Percentiles rank a stretch among this genome's conserved stretches.
These are phyloP conservation scores for Peromyscus eremicus DNA, from an alignment of 2,797 vertebrate species.

Conservation along the genomic window DNA sequence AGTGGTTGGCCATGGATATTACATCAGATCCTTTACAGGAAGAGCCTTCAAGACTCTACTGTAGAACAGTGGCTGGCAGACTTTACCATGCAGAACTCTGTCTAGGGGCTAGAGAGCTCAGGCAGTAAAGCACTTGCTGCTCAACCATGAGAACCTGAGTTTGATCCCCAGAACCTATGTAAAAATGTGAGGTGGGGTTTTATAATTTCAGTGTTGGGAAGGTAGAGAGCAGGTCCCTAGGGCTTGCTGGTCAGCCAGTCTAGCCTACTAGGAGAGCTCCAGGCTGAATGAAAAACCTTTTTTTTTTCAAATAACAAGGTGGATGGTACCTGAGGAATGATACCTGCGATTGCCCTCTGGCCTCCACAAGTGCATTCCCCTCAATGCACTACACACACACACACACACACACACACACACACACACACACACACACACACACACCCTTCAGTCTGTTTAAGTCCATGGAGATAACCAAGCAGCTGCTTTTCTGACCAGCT, in stretches of 20 bases:
- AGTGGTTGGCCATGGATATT: not conserved
- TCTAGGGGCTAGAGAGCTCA: not conserved
- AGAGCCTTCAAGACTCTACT: not conserved
- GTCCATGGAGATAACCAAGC: not conserved
- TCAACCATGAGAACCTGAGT: not conserved
- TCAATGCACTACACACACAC: not conserved
- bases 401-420: not conserved
- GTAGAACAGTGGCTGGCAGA: not conserved
- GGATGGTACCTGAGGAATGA: not conserved
- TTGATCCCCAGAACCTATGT: not conserved
- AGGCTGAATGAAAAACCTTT: not conserved
- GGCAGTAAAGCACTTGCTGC: not conserved
- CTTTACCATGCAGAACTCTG: not conserved
- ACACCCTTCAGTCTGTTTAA: not conserved
- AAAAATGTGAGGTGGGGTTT: not conserved
- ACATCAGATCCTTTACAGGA: not conserved
- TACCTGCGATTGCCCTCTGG: not conserved
- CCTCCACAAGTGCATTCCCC: not conserved
- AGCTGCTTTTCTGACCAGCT: not conserved
- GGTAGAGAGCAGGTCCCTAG: not conserved
- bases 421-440: not conserved
- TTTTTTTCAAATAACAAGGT: not conserved
- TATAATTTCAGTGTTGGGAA: not conserved
- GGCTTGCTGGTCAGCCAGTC: not conserved
- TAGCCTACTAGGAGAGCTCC: not conserved